Base-by-base conservation (phyloP, 2,113 vertebrate species). In the Apteryx mantelli region DNA sequence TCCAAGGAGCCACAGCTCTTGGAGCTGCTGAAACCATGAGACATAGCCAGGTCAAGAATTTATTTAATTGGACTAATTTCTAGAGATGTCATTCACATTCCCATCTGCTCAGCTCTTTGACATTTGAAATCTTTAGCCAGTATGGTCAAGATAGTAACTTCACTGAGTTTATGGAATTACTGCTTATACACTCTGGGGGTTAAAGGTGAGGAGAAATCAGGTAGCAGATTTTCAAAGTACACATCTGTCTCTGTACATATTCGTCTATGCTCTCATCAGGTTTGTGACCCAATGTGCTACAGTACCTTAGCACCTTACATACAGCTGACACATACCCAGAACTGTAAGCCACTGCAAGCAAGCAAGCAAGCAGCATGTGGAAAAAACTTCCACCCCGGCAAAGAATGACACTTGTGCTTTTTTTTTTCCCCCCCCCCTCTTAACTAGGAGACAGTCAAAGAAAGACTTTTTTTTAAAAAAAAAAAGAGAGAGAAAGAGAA, bases 1-100 rank as follows among this genome's bases (percentile, higher is more conserved):
- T 91, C 93, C 96, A 95, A 68, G 77, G 73, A 88, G 48, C 60
- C 88, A 90, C 82, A 91, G 89, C 89, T 94, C 86, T 90, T 42
- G 30, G 73, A 92, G 93, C 79, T 90, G 85, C 65, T 96, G 89
- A 95, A 96, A 82, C n/a, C 87, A 88, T 48, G 69, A 95, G 50
- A 91, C 85, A 30, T 9, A 86, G 89, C 75, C 95, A 94, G 94
- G 91, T 89, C 94, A 96, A 95, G 68, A 95, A 91, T 78, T 93
- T 82, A 74, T 50, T 65, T 88, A 71, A 55, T 64, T 91, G 80
- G 68, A 77, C 76, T 94, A 48, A 2, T 91, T 94, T 93, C 68
- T 87, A 80, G 60, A 82, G 24, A 86, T 77, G 55, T 91, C 88
- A 86, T 74, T 55, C 26, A 15, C 55, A 70, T 83, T 88, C 38